phyloP scores from a whole-genome alignment of 2,888 invertebrate genomes.

The Drosophila gaucha region DNA sequence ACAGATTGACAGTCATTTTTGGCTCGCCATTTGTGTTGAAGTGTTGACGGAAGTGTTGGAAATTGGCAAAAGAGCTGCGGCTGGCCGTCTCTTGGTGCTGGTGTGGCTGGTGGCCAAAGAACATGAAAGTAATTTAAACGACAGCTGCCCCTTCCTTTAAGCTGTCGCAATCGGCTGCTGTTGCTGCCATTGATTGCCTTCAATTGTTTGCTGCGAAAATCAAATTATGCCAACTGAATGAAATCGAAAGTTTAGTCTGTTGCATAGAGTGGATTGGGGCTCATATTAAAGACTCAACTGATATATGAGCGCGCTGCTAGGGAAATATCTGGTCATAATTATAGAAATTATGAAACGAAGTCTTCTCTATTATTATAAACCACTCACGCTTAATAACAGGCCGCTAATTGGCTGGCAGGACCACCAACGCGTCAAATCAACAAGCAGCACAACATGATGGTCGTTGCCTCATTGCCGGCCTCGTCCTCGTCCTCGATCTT shows the following conservation, averaged over 20 bases:
- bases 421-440: constrained; percentile 72
- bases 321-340: constrained; percentile 36
- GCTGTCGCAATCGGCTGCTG: constrained; percentile 15
- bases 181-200: constrained; percentile 60
- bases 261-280: neutral
- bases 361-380: constrained; percentile 68
- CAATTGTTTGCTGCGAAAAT: constrained; percentile 65
- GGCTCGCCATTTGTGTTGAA: constrained; percentile 63
- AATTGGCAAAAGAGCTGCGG: constrained; percentile 64
- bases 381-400: constrained; percentile 77
- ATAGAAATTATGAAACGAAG: constrained; percentile 60
- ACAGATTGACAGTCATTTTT: constrained; percentile 77
- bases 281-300: neutral
- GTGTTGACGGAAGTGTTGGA: constrained; percentile 78
- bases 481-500: constrained; percentile 33
- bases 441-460: constrained; percentile 17
- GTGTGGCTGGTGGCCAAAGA: constrained; percentile 34
- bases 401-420: constrained; percentile 77
- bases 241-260: constrained; percentile 60
- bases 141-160: constrained; percentile 26
- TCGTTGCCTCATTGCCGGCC: constrained; percentile 19
- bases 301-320: neutral
- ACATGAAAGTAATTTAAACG: constrained; percentile 73
- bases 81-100: constrained; percentile 9
- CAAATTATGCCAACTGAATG: constrained; percentile 47